Evolutionary conservation across 2,797 vertebrate genomes (phyloP).

Genomic region (Alosa sapidissima): DNA sequence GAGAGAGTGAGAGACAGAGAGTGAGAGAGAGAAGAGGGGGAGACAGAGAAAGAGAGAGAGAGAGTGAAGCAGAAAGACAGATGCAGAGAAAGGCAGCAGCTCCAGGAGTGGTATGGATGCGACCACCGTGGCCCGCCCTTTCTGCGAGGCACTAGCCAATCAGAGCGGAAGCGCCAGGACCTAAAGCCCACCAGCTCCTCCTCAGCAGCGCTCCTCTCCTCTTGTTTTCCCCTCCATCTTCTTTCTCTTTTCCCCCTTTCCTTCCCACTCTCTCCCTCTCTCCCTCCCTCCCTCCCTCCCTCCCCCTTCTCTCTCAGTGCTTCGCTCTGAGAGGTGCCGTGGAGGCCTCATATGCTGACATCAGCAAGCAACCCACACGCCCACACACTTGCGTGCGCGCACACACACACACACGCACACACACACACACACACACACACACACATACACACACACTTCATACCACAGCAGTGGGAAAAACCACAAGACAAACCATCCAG

Average conservation of each 20-base stretch:
- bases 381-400: constrained; percentile 39
- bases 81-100: neutral
- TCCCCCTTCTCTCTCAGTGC: constrained; percentile 29
- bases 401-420: constrained; percentile 40
- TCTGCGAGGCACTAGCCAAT: neutral
- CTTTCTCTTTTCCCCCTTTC: neutral
- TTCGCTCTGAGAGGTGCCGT: constrained; percentile 48
- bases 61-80: neutral
- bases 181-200: neutral
- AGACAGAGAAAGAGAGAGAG: neutral
- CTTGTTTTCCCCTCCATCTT: neutral
- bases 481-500: neutral
- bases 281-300: neutral
- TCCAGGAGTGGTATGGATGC: neutral
- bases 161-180: neutral
- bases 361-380: constrained; percentile 68
- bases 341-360: constrained; percentile 71
- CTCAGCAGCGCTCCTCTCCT: neutral
- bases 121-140: neutral
- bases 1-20: neutral
- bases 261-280: neutral
- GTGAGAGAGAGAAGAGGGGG: neutral
- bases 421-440: constrained; percentile 51
- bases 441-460: constrained; percentile 13
- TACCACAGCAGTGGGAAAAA: neutral